Evolutionary conservation across 2,888 invertebrate species (phyloP).

Genomic region (Caenorhabditis sp.): DNA sequence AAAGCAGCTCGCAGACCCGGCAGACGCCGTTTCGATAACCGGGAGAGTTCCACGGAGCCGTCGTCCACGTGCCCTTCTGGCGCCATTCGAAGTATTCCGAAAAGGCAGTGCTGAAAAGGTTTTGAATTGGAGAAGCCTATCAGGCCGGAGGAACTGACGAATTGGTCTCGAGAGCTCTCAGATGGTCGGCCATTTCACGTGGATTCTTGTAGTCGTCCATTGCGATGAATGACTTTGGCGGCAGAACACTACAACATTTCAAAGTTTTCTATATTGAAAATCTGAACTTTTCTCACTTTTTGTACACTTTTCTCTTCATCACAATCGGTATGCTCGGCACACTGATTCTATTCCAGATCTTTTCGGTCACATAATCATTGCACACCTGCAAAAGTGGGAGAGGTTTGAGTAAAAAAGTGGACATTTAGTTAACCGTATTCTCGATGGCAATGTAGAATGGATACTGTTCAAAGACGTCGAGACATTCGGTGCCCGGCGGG

Average conservation of each 20-base stretch:
- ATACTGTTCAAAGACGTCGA: slow-evolving; percentile 65
- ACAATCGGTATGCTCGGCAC: slow-evolving; percentile 75
- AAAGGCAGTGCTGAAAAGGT: slow-evolving; percentile 65
- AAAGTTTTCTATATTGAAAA: not conserved
- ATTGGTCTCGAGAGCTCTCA: slow-evolving; percentile 60
- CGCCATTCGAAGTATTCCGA: slow-evolving; percentile 76
- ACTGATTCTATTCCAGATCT: slow-evolving; percentile 68
- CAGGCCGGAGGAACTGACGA: no score
- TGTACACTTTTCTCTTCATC: slow-evolving; percentile 67
- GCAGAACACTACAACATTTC: slow-evolving; percentile 69
- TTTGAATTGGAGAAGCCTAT: not conserved
- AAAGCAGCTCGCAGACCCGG: slow-evolving; percentile 64
- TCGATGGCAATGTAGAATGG: slow-evolving; percentile 76
- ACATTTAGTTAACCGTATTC: slow-evolving; percentile 62
- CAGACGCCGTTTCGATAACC: slow-evolving; percentile 73
- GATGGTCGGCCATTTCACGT: slow-evolving; percentile 71
- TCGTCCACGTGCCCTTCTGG: slow-evolving; percentile 69
- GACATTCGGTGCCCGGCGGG: slow-evolving; percentile 55
- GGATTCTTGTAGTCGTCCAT: slow-evolving; percentile 74
- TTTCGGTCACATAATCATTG: slow-evolving; percentile 77
- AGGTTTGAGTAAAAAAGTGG: no score
- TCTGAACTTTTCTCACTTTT: slow-evolving; percentile 33
- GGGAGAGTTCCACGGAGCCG: slow-evolving; percentile 74
- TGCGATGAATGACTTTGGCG: slow-evolving; percentile 74
- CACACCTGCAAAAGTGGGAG: slow-evolving; percentile 59